These are phyloP conservation scores for Lagria hirta DNA, from an alignment of 2,888 invertebrate genomes.

Conservation along the genomic window DNA sequence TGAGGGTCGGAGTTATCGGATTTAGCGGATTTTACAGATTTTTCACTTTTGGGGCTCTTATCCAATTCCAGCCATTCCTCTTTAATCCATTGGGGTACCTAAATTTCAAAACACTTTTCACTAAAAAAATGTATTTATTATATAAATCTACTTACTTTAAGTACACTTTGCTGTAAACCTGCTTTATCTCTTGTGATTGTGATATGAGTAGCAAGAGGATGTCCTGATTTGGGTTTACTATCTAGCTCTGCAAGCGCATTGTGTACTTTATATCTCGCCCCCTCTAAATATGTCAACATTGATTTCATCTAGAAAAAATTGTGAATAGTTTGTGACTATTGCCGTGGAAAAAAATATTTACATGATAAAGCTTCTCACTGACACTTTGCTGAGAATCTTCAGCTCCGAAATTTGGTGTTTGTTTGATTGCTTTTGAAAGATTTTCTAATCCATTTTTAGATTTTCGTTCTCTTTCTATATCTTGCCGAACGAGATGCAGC, in stretches of 20 bases:
- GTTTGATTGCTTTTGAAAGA: slow-evolving; percentile 81
- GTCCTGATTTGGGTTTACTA: slow-evolving; percentile 72
- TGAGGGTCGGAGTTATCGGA: slow-evolving; percentile 58
- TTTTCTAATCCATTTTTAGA: slow-evolving; percentile 89
- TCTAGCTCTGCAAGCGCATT: slow-evolving; percentile 81
- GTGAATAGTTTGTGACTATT: background rate
- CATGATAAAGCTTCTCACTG: slow-evolving; percentile 88
- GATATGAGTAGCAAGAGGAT: slow-evolving; percentile 84
- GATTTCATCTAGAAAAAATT: slow-evolving; percentile 78
- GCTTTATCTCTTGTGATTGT: slow-evolving; percentile 87
- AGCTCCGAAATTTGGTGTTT: slow-evolving; percentile 81
- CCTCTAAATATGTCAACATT: slow-evolving; percentile 90
- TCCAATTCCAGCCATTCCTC: slow-evolving; percentile 60
- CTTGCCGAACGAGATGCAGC: slow-evolving; percentile 81
- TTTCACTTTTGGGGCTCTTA: slow-evolving; percentile 50
- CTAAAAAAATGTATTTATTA: background rate
- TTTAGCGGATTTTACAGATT: slow-evolving; percentile 46
- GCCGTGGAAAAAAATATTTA: slow-evolving; percentile 60
- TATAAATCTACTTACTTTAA: slow-evolving; percentile 61
- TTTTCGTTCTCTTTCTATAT: slow-evolving; percentile 85
- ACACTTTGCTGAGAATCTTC: slow-evolving; percentile 91
- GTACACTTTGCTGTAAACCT: slow-evolving; percentile 81
- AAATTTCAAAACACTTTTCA: slow-evolving; percentile 26
- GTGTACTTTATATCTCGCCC: slow-evolving; percentile 84
- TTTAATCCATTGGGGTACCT: slow-evolving; percentile 77